Evolutionary conservation across 2,888 invertebrate genomes (phyloP), one percentile per base, ranked within the genome.

Genomic region (Acanthopleura granulata): DNA sequence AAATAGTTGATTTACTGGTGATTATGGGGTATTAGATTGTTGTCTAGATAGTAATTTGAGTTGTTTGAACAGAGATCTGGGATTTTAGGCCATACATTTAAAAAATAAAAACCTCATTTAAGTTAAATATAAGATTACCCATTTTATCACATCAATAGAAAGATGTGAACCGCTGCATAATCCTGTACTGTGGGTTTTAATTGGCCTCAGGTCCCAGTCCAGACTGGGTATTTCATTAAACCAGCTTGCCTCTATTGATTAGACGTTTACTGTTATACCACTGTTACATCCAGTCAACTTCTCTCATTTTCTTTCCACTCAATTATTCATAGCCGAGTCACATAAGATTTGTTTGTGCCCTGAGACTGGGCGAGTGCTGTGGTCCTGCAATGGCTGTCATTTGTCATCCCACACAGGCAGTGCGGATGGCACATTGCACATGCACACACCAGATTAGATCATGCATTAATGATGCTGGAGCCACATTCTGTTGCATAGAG

Each of bases 241-340:
- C 22, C 57, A 22, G 22, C 16, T 16, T 22, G 29, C 25, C 22
- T 22, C 29, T 66, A 66, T 66, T 66, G 66, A 66, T 66, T 66
- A 27, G 66, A 22, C 14, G 22, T 27, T 27, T 27, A 27, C 25
- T 66, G 66, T 27, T 66, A 27, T 66, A 66, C 66, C 27, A 66
- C 15, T 66, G 66, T 66, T 27, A 66, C 66, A 66, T 66, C 22
- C 16, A 74, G 71, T 71, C 71, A 49, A 71, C 50, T 49, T 22
- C 49, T n/a, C 71, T 71, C 22, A 22, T 71, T 49, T 66, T 66
- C 69, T 66, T 30, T 40, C 18, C 49, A 71, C 49, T 71, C 71
- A 71, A 71, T 71, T 71, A 71, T 71, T 71, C 49, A 71, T 49
- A 71, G 22, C 22, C 50, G n/a, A 49, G 71, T 71, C 71, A 27